Conservation (phyloP, 1,140 invertebrate genomes). For the Hestina assimilis region DNA sequence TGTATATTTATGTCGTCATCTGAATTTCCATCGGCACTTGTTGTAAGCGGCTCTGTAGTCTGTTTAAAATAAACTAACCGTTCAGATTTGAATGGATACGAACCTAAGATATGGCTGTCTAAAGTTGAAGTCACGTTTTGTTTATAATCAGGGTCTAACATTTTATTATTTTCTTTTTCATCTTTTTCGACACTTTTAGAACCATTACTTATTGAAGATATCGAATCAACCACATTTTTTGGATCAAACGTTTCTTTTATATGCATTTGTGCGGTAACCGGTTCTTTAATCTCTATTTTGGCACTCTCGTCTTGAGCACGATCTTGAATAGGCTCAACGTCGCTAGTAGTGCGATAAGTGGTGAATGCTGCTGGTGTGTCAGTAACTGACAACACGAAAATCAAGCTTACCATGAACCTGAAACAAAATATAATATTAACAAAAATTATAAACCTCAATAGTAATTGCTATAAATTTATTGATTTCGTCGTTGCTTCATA, state of each 20-base stretch:
- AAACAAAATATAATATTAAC: constrained; percentile 23
- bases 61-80: not conserved
- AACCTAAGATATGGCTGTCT: not conserved
- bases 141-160: not conserved
- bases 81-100: not conserved
- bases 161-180: not conserved
- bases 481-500: not conserved
- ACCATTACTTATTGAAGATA: not conserved
- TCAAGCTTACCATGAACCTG: constrained; percentile 33
- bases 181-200: not conserved
- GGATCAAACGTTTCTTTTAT: not conserved
- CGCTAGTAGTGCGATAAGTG: constrained; percentile 5
- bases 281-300: constrained; percentile 36
- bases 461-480: constrained; percentile 4
- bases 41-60: not conserved
- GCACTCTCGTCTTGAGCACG: constrained; percentile 39
- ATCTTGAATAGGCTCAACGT: constrained; percentile 20
- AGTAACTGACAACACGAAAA: constrained; percentile 27
- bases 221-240: not conserved
- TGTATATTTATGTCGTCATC: not conserved
- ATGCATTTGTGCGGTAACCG: constrained; percentile 19
- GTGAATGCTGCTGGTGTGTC: constrained; percentile 30
- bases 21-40: not conserved
- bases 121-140: not conserved
- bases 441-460: not conserved